Base-by-base conservation (phyloP, 2,797 vertebrate genomes). In the Gymnoscopelus braueri region DNA sequence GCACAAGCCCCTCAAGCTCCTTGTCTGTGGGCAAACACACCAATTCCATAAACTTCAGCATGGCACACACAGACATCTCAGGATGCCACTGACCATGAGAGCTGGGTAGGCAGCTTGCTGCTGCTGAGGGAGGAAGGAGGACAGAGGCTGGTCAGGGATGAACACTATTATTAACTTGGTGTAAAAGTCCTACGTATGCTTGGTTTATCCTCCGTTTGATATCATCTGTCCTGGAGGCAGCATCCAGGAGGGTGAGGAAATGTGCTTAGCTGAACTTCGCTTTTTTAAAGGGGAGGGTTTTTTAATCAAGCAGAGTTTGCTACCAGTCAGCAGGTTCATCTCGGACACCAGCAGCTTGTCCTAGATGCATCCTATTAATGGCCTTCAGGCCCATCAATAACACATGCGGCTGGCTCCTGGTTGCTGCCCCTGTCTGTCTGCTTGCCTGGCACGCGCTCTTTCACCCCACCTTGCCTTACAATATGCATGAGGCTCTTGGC, bases 291-390 rank as follows among this genome's bases (percentile, higher is more conserved):
- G 73, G 32, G 32, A 23, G 58, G 47, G 50, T 66, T 74, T 71
- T 76, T 32, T 54, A 83, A 79, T 89, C 69, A 78, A 67, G 80
- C 60, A 65, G 70, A 71, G 83, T 67, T 56, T 35, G 12, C 58
- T 69, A 75, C 60, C 66, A 81, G 78, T 79, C 81, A 54, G n/a
- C 11, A 69, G 81, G 74, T 80, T 85, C 67, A 71, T 85, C 79
- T 83, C 78, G 23, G 50, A 78, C 55, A 72, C 83, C 69, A 77
- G 80, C 81, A 83, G 81, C 84, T 44, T 93, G 91, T 84, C 91
- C 89, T 87, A 93, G 83, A 91, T 93, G 88, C 91, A 93, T 94
- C 84, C 88, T 84, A 93, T 93, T 93, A 93, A 92, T 88, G 85
- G 89, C 88, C 88, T 83, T 79, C 80, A 71, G 78, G 74, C 79